Conservation (phyloP, 2,113 vertebrate species). For the Gracilinanus agilis region DNA sequence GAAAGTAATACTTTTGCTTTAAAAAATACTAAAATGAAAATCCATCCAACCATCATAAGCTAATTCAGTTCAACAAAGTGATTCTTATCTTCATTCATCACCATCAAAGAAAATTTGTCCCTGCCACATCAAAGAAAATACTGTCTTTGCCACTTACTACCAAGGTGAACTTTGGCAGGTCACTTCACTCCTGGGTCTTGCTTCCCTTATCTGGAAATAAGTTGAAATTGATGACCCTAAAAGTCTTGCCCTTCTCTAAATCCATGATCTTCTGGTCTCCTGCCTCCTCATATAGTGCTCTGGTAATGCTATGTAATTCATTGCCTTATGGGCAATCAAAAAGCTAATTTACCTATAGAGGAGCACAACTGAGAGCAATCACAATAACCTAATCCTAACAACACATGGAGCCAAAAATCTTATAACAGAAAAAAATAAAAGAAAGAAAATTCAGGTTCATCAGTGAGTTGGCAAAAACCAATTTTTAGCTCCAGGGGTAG, state of each 20-base stretch:
- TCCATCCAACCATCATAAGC: neutral
- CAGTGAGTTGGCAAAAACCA: too few relatives aligned
- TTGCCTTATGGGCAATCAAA: neutral
- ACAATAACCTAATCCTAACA: neutral
- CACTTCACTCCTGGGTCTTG: neutral
- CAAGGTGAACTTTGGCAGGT: neutral
- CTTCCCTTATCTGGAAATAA: neutral
- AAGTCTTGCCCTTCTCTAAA: neutral
- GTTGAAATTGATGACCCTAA: neutral
- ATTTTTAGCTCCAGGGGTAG: too few relatives aligned
- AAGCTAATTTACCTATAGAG: neutral
- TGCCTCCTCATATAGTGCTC: neutral
- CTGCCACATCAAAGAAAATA: neutral
- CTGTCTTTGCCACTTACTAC: neutral
- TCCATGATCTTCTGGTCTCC: neutral
- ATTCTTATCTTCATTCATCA: neutral
- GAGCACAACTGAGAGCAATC: neutral
- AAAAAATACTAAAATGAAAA: neutral
- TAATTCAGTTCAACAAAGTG: neutral
- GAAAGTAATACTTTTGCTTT: conserved; percentile 38
- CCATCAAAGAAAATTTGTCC: neutral
- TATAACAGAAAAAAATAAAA: neutral
- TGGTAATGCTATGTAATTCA: neutral
- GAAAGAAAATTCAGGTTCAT: too few relatives aligned
- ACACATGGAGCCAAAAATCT: neutral